A percentile compares a stretch with the other conserved stretches of the same genome.
phyloP scores from a whole-genome alignment of 2,797 vertebrate genomes.

The Enteromius anoplus region DNA sequence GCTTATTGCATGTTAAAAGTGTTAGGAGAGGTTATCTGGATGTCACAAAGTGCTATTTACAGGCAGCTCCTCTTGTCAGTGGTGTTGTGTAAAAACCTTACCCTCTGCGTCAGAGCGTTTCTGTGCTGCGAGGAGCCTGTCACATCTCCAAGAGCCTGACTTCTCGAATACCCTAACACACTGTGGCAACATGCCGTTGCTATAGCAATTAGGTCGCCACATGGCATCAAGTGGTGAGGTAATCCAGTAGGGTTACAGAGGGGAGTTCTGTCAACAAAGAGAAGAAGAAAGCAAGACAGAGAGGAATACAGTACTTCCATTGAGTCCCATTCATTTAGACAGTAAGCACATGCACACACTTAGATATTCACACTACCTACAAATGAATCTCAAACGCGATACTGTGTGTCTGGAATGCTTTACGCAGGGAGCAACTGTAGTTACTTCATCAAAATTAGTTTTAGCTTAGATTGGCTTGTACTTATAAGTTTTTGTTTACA shows the following conservation, averaged over 20 bases:
- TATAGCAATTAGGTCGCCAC: constrained; percentile 79
- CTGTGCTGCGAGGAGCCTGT: constrained; percentile 40
- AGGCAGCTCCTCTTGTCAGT: constrained; percentile 19
- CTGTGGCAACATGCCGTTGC: constrained; percentile 70
- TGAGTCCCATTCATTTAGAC: constrained; percentile 34
- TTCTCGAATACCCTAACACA: constrained; percentile 51
- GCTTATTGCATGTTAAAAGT: constrained; percentile 23
- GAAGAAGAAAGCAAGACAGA: constrained; percentile 14
- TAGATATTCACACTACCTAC: not conserved
- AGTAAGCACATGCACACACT: constrained; percentile 60
- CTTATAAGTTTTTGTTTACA: no score
- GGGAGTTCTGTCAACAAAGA: constrained; percentile 61
- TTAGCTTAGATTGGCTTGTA: not conserved
- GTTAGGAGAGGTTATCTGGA: constrained; percentile 20
- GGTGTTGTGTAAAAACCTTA: constrained; percentile 49
- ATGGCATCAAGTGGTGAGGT: constrained; percentile 74
- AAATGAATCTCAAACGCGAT: not conserved
- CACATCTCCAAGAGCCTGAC: constrained; percentile 37
- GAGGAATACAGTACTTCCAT: constrained; percentile 36
- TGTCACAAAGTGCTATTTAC: constrained; percentile 37
- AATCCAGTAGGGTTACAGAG: constrained; percentile 73
- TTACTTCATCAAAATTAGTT: not conserved
- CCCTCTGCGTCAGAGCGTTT: constrained; percentile 40
- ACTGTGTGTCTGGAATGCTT: not conserved
- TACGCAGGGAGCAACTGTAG: not conserved